phyloP scores from a whole-genome alignment of 2,888 invertebrate species.

The Amblyjoppa proteus region DNA sequence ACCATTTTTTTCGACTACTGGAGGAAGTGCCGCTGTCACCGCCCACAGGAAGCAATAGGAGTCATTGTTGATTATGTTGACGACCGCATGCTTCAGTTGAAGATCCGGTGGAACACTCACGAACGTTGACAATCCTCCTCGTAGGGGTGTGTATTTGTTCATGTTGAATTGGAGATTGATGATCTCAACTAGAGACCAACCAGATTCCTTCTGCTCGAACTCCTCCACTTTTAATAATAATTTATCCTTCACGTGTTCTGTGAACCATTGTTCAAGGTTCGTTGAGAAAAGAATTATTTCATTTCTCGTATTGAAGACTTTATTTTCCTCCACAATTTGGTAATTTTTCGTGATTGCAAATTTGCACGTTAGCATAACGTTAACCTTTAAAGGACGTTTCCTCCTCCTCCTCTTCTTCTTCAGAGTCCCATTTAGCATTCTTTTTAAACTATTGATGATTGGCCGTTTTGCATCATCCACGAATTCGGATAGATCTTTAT shows the following conservation, averaged over 20 bases:
- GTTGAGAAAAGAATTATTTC: not conserved
- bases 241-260: not conserved
- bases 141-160: conserved; percentile 53
- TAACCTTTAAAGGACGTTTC: too few species aligned
- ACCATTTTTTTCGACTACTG: not conserved
- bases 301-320: too few species aligned
- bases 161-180: conserved; percentile 52
- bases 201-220: conserved; percentile 71
- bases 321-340: too few species aligned
- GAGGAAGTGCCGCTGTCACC: not conserved
- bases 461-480: too few species aligned
- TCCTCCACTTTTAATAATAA: conserved; percentile 69
- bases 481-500: too few species aligned
- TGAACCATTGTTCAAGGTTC: not conserved
- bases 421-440: too few species aligned
- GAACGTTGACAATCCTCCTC: conserved; percentile 48
- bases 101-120: conserved; percentile 60
- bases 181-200: conserved; percentile 70
- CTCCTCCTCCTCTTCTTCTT: too few species aligned
- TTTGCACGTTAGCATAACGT: too few species aligned
- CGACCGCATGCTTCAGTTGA: conserved; percentile 61
- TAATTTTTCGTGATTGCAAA: too few species aligned
- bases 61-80: conserved; percentile 61
- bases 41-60: too few species aligned
- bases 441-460: too few species aligned